These are phyloP conservation scores for Aspiorhynchus laticeps DNA, from an alignment of 2,113 vertebrate species.

Conservation along the genomic window DNA sequence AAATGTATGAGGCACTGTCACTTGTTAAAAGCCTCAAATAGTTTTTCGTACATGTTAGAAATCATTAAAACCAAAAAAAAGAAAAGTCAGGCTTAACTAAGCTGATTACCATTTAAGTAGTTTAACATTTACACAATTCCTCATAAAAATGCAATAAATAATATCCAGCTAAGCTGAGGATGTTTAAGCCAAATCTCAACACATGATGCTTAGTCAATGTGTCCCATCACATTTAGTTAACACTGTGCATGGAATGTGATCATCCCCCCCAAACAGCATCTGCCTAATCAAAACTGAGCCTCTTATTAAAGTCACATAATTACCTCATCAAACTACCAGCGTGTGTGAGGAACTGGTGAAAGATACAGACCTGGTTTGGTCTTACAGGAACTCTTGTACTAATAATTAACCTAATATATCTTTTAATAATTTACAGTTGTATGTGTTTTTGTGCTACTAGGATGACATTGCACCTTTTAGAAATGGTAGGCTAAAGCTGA, in stretches of 20 bases:
- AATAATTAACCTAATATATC: neutral
- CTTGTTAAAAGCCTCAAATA: neutral
- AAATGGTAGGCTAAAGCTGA: neutral
- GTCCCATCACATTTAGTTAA: constrained; percentile 32
- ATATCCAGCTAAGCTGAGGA: constrained; percentile 26
- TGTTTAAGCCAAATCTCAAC: constrained; percentile 30
- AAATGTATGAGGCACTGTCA: neutral
- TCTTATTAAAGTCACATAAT: constrained; percentile 42
- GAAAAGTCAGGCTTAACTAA: constrained; percentile 17
- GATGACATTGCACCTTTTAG: neutral
- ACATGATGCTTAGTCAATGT: constrained; percentile 19
- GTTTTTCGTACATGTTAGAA: neutral
- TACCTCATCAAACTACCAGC: constrained; percentile 33
- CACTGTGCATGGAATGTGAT: constrained; percentile 25
- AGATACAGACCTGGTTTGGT: neutral
- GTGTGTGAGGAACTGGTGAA: neutral
- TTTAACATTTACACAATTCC: constrained; percentile 38
- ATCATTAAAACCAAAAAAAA: neutral
- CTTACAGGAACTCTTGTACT: neutral
- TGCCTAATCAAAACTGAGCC: constrained; percentile 34
- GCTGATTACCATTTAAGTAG: constrained; percentile 29
- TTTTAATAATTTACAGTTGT: neutral
- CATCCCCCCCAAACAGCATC: constrained; percentile 13
- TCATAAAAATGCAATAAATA: constrained; percentile 38
- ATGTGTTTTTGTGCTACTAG: neutral